Evolutionary conservation across 2,797 vertebrate genomes (phyloP), one percentile per base, ranked within the genome.

Genomic region (Sciaenops ocellatus): DNA sequence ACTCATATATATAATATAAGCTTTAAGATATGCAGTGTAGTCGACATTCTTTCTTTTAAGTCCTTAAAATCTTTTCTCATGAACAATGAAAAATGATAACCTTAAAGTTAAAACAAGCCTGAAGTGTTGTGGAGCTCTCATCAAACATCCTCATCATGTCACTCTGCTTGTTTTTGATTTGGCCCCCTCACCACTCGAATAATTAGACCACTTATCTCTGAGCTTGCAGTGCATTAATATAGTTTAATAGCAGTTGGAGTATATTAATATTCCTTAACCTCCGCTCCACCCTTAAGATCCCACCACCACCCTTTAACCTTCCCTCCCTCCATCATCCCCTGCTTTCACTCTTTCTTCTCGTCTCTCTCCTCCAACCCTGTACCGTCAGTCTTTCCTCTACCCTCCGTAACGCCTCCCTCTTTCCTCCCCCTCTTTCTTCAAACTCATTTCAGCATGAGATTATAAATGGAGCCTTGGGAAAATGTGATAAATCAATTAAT

Each of bases 401-500:
- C 54, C 8, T 74, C 22, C 9, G 5, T 62, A 4, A 71, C 74
- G 6, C 71, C 84, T 52, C 69, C 52, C 50, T 22, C 18, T 56
- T 42, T 48, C 68, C 56, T 54, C 73, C 81, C 60, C 71, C 84
- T 56, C 73, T 82, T 61, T 80, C 68, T 44, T 78, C 70, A 76
- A 87, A 91, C 89, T 89, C 90, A 91, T 93, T 93, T 95, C 91
- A 93, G 89, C 94, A 89, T 94, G 89, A 93, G 93, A 94, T 95
- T 95, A 95, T 95, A 94, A 95, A 95, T 95, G 93, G 90, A 88
- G 92, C 87, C 91, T 91, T 90, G 92, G 90, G 93, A 93, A 89
- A 94, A 92, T 91, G 91, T 95, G 93, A 95, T 95, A 95, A 95
- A 95, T 95, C 92, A 95, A 95, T 95, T 95, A 94, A 96, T 96